Conservation (phyloP, 2,888 invertebrate species). For the Drosophila lacicola region DNA sequence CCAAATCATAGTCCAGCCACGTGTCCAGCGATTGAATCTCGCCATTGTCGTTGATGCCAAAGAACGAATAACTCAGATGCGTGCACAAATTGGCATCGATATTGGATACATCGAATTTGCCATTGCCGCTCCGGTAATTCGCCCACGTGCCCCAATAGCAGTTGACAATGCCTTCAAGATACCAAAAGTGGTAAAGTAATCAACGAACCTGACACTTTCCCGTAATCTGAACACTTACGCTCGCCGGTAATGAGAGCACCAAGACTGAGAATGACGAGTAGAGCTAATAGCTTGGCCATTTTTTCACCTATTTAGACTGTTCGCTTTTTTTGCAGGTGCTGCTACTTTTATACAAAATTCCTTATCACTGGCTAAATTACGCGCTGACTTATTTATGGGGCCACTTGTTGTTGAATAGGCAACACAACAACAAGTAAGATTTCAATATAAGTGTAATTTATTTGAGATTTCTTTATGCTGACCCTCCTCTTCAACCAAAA, state of each 20-base stretch:
- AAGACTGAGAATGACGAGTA: constrained; percentile 23
- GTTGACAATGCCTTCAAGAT: constrained; percentile 62
- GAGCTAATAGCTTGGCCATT: constrained; percentile 37
- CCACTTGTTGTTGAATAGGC: background rate
- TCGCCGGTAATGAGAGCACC: constrained; percentile 32
- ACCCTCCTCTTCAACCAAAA: constrained; percentile 1
- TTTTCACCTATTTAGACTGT: constrained; percentile 6
- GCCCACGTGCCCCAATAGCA: constrained; percentile 80
- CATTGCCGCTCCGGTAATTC: constrained; percentile 63
- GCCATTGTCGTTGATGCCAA: constrained; percentile 68
- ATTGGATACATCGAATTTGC: constrained; percentile 61
- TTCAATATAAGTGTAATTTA: background rate
- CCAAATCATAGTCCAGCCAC: constrained; percentile 67
- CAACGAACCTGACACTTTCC: background rate
- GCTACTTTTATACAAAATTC: constrained; percentile 28
- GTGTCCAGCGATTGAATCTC: constrained; percentile 58
- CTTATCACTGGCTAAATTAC: constrained; percentile 25
- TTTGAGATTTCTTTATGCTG: background rate
- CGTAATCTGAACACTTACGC: constrained; percentile 29
- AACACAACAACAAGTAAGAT: background rate
- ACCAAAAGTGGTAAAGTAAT: background rate
- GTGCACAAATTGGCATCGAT: constrained; percentile 72
- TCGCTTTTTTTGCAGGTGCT: background rate
- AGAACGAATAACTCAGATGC: constrained; percentile 75
- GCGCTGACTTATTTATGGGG: constrained; percentile 35